Conservation (phyloP, 1,140 invertebrate species). For the Ditylenchus dipsaci region DNA sequence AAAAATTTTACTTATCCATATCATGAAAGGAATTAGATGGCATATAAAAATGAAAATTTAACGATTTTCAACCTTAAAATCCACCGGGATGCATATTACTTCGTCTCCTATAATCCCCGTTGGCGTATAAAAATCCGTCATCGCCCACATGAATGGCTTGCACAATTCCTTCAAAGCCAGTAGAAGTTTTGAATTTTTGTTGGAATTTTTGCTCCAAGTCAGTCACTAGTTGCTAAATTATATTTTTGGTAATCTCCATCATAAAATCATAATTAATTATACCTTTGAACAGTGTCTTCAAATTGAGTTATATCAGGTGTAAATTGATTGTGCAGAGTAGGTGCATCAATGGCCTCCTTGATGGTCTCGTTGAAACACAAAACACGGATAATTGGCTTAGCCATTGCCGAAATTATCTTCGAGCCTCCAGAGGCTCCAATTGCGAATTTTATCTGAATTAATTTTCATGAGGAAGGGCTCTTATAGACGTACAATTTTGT, state of each 20-base stretch:
- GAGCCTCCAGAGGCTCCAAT: slow-evolving; percentile 85
- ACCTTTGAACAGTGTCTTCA: slow-evolving; percentile 73
- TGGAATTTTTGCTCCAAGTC: slow-evolving; percentile 50
- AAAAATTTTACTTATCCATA: no score
- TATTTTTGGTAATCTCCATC: not conserved
- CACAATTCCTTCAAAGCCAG: slow-evolving; percentile 56
- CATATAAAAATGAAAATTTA: not conserved
- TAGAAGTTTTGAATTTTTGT: slow-evolving; percentile 56
- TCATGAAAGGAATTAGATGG: no score
- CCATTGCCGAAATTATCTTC: slow-evolving; percentile 77
- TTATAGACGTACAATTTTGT: no score
- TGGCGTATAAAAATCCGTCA: slow-evolving; percentile 54
- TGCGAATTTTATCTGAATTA: slow-evolving; percentile 60
- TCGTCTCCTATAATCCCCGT: slow-evolving; percentile 53
- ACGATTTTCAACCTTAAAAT: slow-evolving; percentile 34
- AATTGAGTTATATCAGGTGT: slow-evolving; percentile 75
- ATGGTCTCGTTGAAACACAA: slow-evolving; percentile 80
- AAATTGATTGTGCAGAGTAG: slow-evolving; percentile 86
- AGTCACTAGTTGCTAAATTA: slow-evolving; percentile 42
- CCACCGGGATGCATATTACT: slow-evolving; percentile 54
- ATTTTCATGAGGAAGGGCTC: no score
- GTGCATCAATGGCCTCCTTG: slow-evolving; percentile 79
- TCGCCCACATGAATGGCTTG: slow-evolving; percentile 52
- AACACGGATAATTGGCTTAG: slow-evolving; percentile 71
- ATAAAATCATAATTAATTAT: slow-evolving; percentile 34